phyloP scores from a whole-genome alignment of 2,888 invertebrate species.

The Ceraclea dissimilis region DNA sequence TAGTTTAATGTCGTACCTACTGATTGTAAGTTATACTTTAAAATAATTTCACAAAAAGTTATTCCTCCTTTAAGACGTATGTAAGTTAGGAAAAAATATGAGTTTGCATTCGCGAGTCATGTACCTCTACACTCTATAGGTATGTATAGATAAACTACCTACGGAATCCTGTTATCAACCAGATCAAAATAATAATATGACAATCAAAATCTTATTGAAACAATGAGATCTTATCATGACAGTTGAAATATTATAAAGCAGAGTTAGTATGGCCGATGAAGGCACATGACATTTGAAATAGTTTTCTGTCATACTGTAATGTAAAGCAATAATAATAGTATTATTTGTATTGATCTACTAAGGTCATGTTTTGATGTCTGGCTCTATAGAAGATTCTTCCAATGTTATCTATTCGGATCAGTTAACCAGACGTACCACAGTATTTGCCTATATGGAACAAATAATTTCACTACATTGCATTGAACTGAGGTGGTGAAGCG shows the following conservation, averaged over 20 bases:
- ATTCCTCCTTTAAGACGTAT: no score
- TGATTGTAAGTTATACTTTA: no score
- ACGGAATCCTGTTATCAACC: no score
- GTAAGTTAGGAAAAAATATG: no score
- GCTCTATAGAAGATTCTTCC: neutral
- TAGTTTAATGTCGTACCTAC: no score
- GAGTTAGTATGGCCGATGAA: neutral
- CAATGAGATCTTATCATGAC: neutral
- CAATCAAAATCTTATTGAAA: neutral
- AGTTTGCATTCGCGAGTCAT: no score
- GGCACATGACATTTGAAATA: neutral
- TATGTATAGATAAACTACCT: no score
- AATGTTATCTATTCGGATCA: neutral
- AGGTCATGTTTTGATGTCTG: neutral
- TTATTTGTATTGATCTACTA: neutral
- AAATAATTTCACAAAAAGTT: no score
- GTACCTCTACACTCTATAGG: no score
- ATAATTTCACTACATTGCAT: conserved; percentile 14
- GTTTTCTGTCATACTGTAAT: neutral
- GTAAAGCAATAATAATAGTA: no score
- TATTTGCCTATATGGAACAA: conserved; percentile 15
- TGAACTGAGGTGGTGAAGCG: neutral
- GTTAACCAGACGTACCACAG: neutral
- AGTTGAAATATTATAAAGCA: neutral
- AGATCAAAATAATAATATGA: neutral